A percentile compares a stretch with the other conserved stretches of the same genome.
phyloP scores from a whole-genome alignment of 2,797 vertebrate genomes.

The Sebastes alutus region DNA sequence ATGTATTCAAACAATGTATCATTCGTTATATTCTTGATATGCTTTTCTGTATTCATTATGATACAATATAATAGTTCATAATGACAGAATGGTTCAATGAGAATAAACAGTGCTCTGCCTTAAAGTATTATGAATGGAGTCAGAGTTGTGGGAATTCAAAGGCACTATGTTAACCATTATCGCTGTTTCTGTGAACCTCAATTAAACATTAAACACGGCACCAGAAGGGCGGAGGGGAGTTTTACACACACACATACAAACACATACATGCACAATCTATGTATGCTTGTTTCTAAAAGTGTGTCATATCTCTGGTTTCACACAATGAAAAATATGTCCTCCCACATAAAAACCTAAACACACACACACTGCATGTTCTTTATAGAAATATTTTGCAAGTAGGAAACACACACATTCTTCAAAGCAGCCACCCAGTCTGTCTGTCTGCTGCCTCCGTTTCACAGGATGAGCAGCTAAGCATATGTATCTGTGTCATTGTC shows the following conservation, averaged over 20 bases:
- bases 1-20: background rate
- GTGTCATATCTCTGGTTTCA: background rate
- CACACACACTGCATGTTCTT: background rate
- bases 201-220: slow-evolving; percentile 68
- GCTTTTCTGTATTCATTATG: background rate
- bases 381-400: background rate
- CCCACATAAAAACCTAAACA: background rate
- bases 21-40: background rate
- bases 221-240: background rate
- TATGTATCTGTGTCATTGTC: slow-evolving; percentile 68
- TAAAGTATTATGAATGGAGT: slow-evolving; percentile 26
- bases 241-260: background rate
- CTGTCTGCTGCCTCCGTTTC: slow-evolving; percentile 20
- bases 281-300: background rate
- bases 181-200: slow-evolving; percentile 31
- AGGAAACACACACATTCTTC: background rate
- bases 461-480: slow-evolving; percentile 31
- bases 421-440: slow-evolving; percentile 2
- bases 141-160: slow-evolving; percentile 21
- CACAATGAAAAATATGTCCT: background rate
- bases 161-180: slow-evolving; percentile 56
- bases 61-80: background rate
- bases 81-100: background rate
- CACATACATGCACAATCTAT: background rate
- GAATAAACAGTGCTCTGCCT: background rate